Conservation (phyloP, 2,797 vertebrate genomes). For the Psittacula echo region DNA sequence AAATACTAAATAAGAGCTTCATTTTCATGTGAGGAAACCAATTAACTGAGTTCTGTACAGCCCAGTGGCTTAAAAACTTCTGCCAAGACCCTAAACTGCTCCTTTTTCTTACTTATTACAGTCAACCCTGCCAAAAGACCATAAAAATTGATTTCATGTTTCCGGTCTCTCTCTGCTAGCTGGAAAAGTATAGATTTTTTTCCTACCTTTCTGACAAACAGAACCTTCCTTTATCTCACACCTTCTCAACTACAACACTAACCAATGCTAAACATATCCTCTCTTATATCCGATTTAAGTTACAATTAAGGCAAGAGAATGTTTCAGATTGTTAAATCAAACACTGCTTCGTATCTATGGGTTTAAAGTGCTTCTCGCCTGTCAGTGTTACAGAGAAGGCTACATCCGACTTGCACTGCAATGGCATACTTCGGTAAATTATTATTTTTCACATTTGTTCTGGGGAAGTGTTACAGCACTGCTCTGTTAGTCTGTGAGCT, state of each 20-base stretch:
- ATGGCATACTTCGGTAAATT: not conserved
- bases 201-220: slow-evolving; percentile 38
- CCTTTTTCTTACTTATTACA: slow-evolving; percentile 58
- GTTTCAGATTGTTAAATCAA: not conserved
- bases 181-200: slow-evolving; percentile 51
- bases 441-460: slow-evolving; percentile 17
- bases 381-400: not conserved
- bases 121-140: slow-evolving; percentile 46
- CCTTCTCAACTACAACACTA: not conserved
- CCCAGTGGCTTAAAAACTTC: slow-evolving; percentile 59
- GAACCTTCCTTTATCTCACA: slow-evolving; percentile 48
- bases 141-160: slow-evolving; percentile 65
- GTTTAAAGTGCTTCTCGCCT: not conserved
- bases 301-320: not conserved
- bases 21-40: slow-evolving; percentile 20
- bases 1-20: slow-evolving; percentile 1
- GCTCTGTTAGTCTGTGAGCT: not conserved
- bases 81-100: slow-evolving; percentile 37
- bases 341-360: not conserved
- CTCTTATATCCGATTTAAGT: not conserved
- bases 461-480: not conserved
- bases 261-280: not conserved
- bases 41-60: slow-evolving; percentile 23
- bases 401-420: not conserved
- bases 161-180: slow-evolving; percentile 32